These are phyloP conservation scores for Craterocephalus amniculus DNA, from an alignment of 2,797 vertebrate species.

Conservation along the genomic window DNA sequence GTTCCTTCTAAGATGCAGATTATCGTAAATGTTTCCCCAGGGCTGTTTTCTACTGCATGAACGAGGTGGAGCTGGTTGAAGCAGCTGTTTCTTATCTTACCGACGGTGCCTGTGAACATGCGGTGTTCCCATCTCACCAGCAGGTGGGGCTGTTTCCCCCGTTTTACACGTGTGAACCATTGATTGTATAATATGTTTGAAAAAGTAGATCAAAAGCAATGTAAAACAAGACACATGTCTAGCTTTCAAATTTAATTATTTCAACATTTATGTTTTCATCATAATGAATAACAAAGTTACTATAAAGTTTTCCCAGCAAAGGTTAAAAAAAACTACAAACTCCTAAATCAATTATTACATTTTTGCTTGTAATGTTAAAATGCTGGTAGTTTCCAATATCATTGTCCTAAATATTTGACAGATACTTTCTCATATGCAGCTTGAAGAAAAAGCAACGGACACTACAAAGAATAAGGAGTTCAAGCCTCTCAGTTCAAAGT, in stretches of 20 bases:
- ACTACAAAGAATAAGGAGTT: conserved; percentile 4
- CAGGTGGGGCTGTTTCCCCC: conserved; percentile 48
- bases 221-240: too few species aligned
- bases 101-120: neutral
- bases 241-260: too few species aligned
- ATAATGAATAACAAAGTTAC: too few species aligned
- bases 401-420: neutral
- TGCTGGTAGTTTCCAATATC: neutral
- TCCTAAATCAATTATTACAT: neutral
- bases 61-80: conserved; percentile 78
- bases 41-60: conserved; percentile 76
- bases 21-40: conserved; percentile 31
- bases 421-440: conserved; percentile 30
- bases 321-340: neutral
- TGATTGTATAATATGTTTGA: too few species aligned
- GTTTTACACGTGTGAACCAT: too few species aligned
- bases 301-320: too few species aligned
- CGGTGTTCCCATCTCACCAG: neutral
- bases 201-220: too few species aligned
- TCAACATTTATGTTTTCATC: neutral
- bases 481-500: neutral
- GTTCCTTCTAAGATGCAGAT: fast-evolving
- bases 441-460: conserved; percentile 15
- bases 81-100: conserved; percentile 56
- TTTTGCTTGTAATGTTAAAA: neutral